Evolutionary conservation across 2,113 vertebrate genomes (phyloP).

Genomic region (Bungarus multicinctus): DNA sequence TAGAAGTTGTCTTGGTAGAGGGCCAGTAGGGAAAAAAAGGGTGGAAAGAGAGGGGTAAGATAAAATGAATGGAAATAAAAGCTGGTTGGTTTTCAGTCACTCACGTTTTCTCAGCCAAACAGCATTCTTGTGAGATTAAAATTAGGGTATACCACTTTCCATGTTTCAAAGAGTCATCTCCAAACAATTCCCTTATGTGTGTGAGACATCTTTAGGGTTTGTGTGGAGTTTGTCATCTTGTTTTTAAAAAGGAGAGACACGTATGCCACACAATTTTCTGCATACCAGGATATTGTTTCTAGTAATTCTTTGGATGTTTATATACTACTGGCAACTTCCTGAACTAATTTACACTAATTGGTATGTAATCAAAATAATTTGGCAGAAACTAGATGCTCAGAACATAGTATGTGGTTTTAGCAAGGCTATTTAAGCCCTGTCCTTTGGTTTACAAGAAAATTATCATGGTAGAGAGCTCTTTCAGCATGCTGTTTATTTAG

Average conservation of each 20-base stretch:
- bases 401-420: not conserved
- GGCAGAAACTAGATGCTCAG: not conserved
- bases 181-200: not conserved
- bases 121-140: not conserved
- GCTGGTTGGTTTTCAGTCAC: not conserved
- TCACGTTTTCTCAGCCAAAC: not conserved
- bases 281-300: not conserved
- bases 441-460: not conserved
- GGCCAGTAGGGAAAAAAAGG: not conserved
- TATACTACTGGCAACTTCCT: not conserved
- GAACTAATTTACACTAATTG: not conserved
- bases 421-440: not conserved
- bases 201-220: not conserved
- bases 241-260: not conserved
- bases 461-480: not conserved
- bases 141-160: not conserved
- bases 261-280: not conserved
- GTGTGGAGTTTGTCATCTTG: not conserved
- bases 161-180: not conserved
- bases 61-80: not conserved
- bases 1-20: not conserved
- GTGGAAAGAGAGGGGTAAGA: not conserved
- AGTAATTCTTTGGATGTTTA: not conserved
- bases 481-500: not conserved
- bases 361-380: not conserved